Percentiles rank a stretch among this genome's conserved stretches.
phyloP scores from a whole-genome alignment of 2,797 vertebrate species.

The Epinephelus malabaricus region DNA sequence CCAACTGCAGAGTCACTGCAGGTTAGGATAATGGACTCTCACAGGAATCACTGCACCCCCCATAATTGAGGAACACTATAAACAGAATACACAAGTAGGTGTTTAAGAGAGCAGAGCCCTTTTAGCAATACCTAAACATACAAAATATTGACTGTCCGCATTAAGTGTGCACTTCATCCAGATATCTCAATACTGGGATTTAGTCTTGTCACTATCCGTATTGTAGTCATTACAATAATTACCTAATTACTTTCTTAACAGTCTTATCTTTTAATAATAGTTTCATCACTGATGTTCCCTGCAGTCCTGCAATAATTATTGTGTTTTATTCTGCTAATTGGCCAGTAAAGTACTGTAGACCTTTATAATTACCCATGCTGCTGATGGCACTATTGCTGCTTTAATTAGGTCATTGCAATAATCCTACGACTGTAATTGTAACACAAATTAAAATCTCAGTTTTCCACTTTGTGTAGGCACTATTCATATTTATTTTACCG shows the following conservation, averaged over 20 bases:
- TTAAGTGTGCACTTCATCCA: conserved; percentile 23
- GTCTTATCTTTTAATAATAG: background rate
- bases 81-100: conserved; percentile 17
- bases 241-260: background rate
- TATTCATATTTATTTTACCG: background rate
- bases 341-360: background rate
- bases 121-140: background rate
- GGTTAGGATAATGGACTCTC: conserved; percentile 39
- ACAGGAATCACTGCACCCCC: conserved; percentile 9
- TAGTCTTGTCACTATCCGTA: background rate
- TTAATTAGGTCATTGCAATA: background rate
- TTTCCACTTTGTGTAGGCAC: background rate
- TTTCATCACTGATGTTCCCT: background rate
- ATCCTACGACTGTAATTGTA: background rate
- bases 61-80: conserved; percentile 23
- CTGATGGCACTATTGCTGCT: background rate
- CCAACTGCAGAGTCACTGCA: conserved; percentile 20
- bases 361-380: conserved; percentile 1
- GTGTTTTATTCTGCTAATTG: conserved; percentile 15
- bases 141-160: conserved; percentile 11
- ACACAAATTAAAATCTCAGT: background rate
- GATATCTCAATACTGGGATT: conserved; percentile 3
- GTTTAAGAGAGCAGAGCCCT: background rate
- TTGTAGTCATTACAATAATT: conserved; percentile 2
- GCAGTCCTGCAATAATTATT: conserved; percentile 3